Evolutionary conservation across 2,888 invertebrate species (phyloP).

Genomic region (Harmothoe impar): DNA sequence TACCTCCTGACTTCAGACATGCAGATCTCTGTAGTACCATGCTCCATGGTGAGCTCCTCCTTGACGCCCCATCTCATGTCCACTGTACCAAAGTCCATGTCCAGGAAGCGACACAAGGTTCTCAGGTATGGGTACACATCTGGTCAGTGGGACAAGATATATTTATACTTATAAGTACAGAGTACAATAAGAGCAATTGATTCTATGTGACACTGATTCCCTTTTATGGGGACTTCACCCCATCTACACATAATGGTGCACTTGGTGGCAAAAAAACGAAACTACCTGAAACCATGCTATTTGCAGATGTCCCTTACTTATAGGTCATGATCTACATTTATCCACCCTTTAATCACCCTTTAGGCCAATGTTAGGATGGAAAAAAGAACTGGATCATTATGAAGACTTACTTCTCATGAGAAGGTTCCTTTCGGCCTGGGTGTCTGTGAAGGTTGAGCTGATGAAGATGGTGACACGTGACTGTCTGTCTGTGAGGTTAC

Average conservation of each 20-base stretch:
- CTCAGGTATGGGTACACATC: slow-evolving; percentile 77
- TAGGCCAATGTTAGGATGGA: no score
- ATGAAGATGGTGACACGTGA: slow-evolving; percentile 67
- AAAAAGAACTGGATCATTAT: no score
- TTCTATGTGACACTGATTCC: no score
- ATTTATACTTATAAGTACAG: neutral
- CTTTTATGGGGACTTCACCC: neutral
- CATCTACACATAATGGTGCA: neutral
- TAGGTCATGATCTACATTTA: no score
- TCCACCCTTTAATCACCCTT: no score
- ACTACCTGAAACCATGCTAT: no score
- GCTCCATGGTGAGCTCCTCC: slow-evolving; percentile 79
- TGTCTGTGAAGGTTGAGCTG: slow-evolving; percentile 70
- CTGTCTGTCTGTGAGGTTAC: slow-evolving; percentile 16
- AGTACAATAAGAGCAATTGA: no score
- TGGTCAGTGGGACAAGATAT: no score
- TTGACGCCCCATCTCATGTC: slow-evolving; percentile 82
- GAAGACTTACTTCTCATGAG: slow-evolving; percentile 67
- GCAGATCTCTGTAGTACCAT: slow-evolving; percentile 79
- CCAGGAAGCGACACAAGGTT: slow-evolving; percentile 74
- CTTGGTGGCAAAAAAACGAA: neutral
- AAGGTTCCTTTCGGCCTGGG: slow-evolving; percentile 67
- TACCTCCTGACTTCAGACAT: slow-evolving; percentile 73
- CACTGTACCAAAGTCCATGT: slow-evolving; percentile 80
- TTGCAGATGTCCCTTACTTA: no score